phyloP scores from a whole-genome alignment of 1,140 invertebrate genomes.

The Drosophila murphyi region DNA sequence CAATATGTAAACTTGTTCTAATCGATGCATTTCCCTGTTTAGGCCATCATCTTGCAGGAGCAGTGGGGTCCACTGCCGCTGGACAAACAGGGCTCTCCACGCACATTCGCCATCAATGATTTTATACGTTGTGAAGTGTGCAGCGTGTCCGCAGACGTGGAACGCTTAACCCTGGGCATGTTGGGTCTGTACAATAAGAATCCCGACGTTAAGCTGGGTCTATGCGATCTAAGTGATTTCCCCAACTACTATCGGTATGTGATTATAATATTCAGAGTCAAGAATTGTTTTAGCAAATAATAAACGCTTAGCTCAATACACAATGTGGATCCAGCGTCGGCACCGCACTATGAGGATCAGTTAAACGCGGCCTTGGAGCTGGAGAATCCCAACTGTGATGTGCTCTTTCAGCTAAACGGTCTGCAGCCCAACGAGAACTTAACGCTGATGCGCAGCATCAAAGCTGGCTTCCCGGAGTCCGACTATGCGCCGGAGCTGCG shows the following conservation, averaged over 20 bases:
- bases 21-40: neutral
- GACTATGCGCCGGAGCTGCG: conserved; percentile 94
- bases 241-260: conserved; percentile 94
- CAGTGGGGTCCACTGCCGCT: conserved; percentile 60
- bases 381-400: conserved; percentile 93
- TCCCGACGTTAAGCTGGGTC: conserved; percentile 90
- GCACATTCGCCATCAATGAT: conserved; percentile 92
- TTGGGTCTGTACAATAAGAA: conserved; percentile 90
- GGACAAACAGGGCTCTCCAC: conserved; percentile 92
- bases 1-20: neutral
- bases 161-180: conserved; percentile 95
- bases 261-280: neutral
- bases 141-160: conserved; percentile 93
- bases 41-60: conserved; percentile 66
- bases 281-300: neutral
- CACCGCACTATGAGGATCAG: conserved; percentile 89
- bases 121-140: conserved; percentile 94
- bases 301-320: conserved; percentile 40
- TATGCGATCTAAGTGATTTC: conserved; percentile 93
- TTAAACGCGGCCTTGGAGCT: conserved; percentile 94
- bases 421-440: conserved; percentile 84
- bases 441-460: conserved; percentile 90
- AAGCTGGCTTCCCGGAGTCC: conserved; percentile 89
- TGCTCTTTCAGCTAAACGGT: conserved; percentile 69
- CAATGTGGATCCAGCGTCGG: conserved; percentile 38